phyloP scores from a whole-genome alignment of 2,888 invertebrate species.

The Dilophus febrilis region DNA sequence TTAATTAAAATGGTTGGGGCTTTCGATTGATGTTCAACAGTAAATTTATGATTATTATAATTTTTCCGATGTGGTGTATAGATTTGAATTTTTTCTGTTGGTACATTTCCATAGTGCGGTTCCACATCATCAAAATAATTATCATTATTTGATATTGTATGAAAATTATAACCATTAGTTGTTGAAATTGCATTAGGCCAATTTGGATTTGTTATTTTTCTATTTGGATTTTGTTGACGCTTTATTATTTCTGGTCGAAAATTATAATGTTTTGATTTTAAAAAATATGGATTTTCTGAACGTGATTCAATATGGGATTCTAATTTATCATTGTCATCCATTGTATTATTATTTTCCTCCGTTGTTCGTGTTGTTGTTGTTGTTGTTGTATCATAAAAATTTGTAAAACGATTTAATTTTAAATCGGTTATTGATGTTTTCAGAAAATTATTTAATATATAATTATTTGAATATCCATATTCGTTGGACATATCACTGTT shows the following conservation, averaged over 20 bases:
- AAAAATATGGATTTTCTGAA: too few species aligned
- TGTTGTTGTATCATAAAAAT: background rate
- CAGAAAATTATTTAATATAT: slow-evolving; percentile 12
- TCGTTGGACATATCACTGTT: slow-evolving; percentile 7
- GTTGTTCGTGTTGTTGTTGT: background rate
- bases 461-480: slow-evolving; percentile 10
- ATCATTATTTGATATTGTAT: too few species aligned
- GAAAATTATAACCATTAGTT: too few species aligned
- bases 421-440: slow-evolving; percentile 8
- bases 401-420: background rate
- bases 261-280: too few species aligned
- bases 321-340: too few species aligned
- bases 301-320: too few species aligned
- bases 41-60: background rate
- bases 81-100: background rate
- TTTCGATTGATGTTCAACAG: background rate
- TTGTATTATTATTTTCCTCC: background rate
- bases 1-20: background rate
- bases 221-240: too few species aligned
- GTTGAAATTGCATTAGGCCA: too few species aligned
- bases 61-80: background rate
- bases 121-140: background rate
- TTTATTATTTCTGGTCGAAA: too few species aligned
- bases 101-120: background rate
- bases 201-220: too few species aligned